Evolutionary conservation across 2,888 invertebrate genomes (phyloP).

Genomic region (Ophion costatus): DNA sequence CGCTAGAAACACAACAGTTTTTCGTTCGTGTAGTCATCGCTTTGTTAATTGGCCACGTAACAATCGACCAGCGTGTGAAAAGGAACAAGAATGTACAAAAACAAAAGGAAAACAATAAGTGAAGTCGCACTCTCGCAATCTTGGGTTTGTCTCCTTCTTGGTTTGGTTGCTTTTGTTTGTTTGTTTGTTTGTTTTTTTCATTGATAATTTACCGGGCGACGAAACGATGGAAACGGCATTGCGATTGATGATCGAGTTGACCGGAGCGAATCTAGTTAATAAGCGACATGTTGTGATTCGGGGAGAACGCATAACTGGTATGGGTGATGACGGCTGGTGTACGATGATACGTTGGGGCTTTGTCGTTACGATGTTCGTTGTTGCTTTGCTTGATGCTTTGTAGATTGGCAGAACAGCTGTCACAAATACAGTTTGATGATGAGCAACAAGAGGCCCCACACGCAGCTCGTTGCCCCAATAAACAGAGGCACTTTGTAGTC

Average conservation of each 20-base stretch:
- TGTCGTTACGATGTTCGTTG: conserved; percentile 79
- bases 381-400: conserved; percentile 78
- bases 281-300: conserved; percentile 82
- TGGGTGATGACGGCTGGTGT: conserved; percentile 81
- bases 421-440: conserved; percentile 89
- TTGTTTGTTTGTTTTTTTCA: conserved; percentile 10
- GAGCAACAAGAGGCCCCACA: conserved; percentile 93
- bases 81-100: background rate
- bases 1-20: conserved; percentile 72
- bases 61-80: conserved; percentile 53
- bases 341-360: conserved; percentile 82
- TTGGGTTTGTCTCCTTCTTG: conserved; percentile 12
- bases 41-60: conserved; percentile 67
- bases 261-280: conserved; percentile 82
- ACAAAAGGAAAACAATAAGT: background rate
- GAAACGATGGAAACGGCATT: conserved; percentile 80
- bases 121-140: conserved; percentile 60
- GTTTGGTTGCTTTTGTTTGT: conserved; percentile 12
- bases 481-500: conserved; percentile 89
- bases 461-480: conserved; percentile 95
- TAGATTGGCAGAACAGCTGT: conserved; percentile 83
- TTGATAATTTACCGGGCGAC: conserved; percentile 79
- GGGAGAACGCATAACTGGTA: conserved; percentile 82
- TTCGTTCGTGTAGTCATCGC: conserved; percentile 48
- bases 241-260: conserved; percentile 81